phyloP scores from a whole-genome alignment of 2,888 invertebrate species.

The Protophormia terraenovae region DNA sequence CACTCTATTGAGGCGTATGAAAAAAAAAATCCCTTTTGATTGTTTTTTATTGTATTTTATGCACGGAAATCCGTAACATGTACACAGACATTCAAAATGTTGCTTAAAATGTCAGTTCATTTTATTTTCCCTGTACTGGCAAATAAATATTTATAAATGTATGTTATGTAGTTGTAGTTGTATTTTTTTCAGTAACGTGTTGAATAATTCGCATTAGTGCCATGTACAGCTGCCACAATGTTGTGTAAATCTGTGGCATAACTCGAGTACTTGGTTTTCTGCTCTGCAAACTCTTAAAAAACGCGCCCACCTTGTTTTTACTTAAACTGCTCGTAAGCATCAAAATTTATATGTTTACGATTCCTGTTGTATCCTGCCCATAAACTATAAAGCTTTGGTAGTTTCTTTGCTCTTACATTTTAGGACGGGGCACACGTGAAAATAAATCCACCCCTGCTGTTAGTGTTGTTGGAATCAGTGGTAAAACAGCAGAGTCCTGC shows the following conservation, averaged over 20 bases:
- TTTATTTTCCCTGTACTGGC: too few species aligned
- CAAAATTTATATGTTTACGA: conserved; percentile 17
- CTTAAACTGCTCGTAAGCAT: conserved; percentile 19
- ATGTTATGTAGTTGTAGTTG: not conserved
- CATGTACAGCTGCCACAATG: conserved; percentile 71
- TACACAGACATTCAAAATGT: conserved; percentile 1
- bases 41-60: conserved; percentile 49
- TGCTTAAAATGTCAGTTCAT: conserved; percentile 1
- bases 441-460: conserved; percentile 63
- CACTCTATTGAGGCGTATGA: conserved; percentile 66
- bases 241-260: conserved; percentile 73
- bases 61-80: conserved; percentile 67
- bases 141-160: not conserved
- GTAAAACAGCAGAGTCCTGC: conserved; percentile 35
- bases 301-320: conserved; percentile 69
- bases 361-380: conserved; percentile 6
- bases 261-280: conserved; percentile 68
- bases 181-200: conserved; percentile 67
- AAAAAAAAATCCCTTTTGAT: conserved; percentile 58
- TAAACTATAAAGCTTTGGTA: conserved; percentile 28
- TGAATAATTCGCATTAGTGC: conserved; percentile 76
- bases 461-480: conserved; percentile 60
- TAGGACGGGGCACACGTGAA: conserved; percentile 10
- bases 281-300: conserved; percentile 23
- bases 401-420: not conserved